phyloP scores from a whole-genome alignment of 2,888 invertebrate species.

The Lapara coniferarum region DNA sequence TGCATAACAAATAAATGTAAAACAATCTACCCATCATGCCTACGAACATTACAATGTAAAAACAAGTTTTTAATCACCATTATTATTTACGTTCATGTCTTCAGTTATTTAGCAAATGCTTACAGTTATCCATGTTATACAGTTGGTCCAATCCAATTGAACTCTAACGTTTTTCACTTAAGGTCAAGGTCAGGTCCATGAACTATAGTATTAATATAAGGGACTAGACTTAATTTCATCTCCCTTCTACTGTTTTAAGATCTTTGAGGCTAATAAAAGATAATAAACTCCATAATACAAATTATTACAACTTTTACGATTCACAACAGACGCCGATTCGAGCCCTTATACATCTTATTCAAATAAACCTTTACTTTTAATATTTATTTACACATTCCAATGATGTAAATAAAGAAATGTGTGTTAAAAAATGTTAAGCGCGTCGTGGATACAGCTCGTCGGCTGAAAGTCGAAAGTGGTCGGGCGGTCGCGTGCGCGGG shows the following conservation, averaged over 20 bases:
- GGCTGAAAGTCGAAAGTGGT: slow-evolving; percentile 78
- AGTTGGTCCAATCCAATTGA: too few relatives aligned
- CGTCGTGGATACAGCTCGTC: slow-evolving; percentile 42
- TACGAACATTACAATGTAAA: too few relatives aligned
- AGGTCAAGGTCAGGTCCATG: too few relatives aligned
- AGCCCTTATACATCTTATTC: neutral
- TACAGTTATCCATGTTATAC: too few relatives aligned
- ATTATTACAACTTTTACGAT: neutral
- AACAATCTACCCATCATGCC: too few relatives aligned
- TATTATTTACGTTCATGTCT: too few relatives aligned
- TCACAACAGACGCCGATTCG: too few relatives aligned
- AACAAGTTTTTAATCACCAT: too few relatives aligned
- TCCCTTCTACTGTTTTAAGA: neutral
- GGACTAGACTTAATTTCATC: neutral
- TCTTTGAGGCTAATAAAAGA: neutral
- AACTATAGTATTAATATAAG: too few relatives aligned
- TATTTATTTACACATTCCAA: slow-evolving; percentile 16
- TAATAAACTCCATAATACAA: neutral
- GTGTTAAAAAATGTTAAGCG: slow-evolving; percentile 27
- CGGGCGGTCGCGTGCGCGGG: slow-evolving; percentile 55
- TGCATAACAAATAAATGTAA: too few relatives aligned
- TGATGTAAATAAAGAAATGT: slow-evolving; percentile 16
- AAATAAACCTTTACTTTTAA: slow-evolving; percentile 22
- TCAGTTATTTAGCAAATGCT: too few relatives aligned
- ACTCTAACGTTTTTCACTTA: too few relatives aligned